Percentiles rank a stretch among this genome's conserved stretches.
These are phyloP conservation scores for Nestor notabilis DNA, from an alignment of 2,113 vertebrate species.

Conservation along the genomic window DNA sequence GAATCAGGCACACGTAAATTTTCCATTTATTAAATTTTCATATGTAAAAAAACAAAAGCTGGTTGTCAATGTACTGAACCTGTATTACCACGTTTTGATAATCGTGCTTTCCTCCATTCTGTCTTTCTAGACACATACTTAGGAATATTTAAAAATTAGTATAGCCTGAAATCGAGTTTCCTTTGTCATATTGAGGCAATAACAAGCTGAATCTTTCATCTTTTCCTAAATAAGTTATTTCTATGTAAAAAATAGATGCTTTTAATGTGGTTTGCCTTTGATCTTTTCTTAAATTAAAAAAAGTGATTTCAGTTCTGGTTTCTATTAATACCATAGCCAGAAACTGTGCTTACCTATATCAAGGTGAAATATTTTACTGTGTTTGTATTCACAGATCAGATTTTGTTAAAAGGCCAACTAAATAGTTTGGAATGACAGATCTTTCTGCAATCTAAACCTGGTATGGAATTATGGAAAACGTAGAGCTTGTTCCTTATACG, in stretches of 20 bases:
- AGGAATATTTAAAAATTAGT: background rate
- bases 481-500: background rate
- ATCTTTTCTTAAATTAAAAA: background rate
- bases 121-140: background rate
- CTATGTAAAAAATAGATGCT: background rate
- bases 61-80: background rate
- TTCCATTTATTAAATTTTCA: background rate
- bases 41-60: slow-evolving; percentile 21
- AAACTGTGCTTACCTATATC: background rate
- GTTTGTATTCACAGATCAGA: background rate
- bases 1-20: background rate
- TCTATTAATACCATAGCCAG: background rate
- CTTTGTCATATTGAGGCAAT: background rate
- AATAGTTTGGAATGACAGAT: background rate
- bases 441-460: background rate
- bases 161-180: background rate
- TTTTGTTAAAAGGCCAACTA: background rate
- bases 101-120: background rate
- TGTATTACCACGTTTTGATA: background rate
- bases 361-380: background rate
- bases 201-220: background rate
- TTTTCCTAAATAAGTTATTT: background rate
- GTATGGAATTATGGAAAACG: background rate
- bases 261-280: background rate
- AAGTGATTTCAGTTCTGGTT: background rate